phyloP scores from a whole-genome alignment of 2,888 invertebrate species.

The Apodemia hepburni region DNA sequence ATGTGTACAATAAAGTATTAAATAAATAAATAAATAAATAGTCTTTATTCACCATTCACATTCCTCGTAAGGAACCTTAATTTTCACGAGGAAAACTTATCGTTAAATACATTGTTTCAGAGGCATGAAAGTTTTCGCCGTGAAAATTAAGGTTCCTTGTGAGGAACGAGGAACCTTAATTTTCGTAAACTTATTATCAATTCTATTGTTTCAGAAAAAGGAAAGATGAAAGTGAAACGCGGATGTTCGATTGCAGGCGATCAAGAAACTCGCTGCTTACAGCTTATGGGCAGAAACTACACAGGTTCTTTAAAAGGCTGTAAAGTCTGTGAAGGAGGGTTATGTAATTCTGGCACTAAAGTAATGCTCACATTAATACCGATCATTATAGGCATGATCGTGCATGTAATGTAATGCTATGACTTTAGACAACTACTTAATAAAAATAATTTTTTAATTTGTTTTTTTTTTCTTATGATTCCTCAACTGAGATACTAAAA shows the following conservation, averaged over 20 bases:
- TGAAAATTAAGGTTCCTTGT: too few relatives aligned
- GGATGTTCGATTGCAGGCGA: constrained; percentile 46
- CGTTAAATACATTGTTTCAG: constrained; percentile 38
- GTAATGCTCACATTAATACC: constrained; percentile 33
- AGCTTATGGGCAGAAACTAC: constrained; percentile 36
- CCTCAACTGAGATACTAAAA: neutral
- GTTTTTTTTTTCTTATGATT: neutral
- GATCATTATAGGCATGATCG: constrained; percentile 25
- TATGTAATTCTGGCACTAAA: constrained; percentile 48
- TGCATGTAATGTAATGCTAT: neutral
- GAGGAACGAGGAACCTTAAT: neutral
- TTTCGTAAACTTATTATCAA: constrained; percentile 13
- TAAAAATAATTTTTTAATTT: neutral
- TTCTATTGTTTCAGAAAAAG: constrained; percentile 40
- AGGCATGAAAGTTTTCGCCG: constrained; percentile 15
- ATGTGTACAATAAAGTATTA: too few relatives aligned
- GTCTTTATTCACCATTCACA: too few relatives aligned
- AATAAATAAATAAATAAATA: too few relatives aligned
- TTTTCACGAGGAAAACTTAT: neutral
- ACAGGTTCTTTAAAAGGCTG: constrained; percentile 38
- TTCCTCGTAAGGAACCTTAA: neutral
- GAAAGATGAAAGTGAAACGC: constrained; percentile 39
- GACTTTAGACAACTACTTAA: neutral
- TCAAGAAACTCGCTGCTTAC: constrained; percentile 37
- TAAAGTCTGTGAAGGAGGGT: constrained; percentile 42